phyloP scores from a whole-genome alignment of 2,797 vertebrate species.

The Gymnoscopelus microlampas region DNA sequence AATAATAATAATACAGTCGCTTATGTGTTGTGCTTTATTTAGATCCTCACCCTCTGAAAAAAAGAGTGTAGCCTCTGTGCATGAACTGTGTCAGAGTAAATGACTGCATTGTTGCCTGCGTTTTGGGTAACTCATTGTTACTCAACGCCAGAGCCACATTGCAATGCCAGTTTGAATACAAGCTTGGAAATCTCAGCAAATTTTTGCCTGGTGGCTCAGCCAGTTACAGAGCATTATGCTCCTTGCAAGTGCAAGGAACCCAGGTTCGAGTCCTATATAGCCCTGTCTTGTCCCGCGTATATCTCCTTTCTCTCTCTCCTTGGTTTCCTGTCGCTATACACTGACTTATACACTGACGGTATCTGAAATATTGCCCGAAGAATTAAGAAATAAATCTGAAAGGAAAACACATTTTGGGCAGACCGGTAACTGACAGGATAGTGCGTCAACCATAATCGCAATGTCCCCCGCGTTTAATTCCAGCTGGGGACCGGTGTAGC shows the following conservation, averaged over 20 bases:
- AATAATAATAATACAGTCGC: not conserved
- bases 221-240: too few species aligned
- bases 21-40: constrained; percentile 20
- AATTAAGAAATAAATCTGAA: too few species aligned
- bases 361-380: too few species aligned
- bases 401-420: too few species aligned
- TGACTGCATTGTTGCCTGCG: constrained; percentile 10
- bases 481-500: too few species aligned
- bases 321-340: too few species aligned
- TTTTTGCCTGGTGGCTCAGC: not conserved
- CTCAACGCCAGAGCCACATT: constrained; percentile 23
- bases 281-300: too few species aligned
- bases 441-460: too few species aligned
- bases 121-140: constrained; percentile 15
- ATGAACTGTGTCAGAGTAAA: constrained; percentile 28
- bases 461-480: too few species aligned
- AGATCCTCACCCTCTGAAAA: not conserved
- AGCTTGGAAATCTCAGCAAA: constrained; percentile 24
- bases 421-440: too few species aligned
- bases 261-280: not conserved
- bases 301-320: too few species aligned
- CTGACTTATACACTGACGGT: too few species aligned
- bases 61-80: not conserved
- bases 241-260: not conserved
- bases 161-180: not conserved